Percentiles rank a stretch among this genome's conserved stretches.
phyloP scores from a whole-genome alignment of 2,113 vertebrate species.

The Bambusicola thoracicus region DNA sequence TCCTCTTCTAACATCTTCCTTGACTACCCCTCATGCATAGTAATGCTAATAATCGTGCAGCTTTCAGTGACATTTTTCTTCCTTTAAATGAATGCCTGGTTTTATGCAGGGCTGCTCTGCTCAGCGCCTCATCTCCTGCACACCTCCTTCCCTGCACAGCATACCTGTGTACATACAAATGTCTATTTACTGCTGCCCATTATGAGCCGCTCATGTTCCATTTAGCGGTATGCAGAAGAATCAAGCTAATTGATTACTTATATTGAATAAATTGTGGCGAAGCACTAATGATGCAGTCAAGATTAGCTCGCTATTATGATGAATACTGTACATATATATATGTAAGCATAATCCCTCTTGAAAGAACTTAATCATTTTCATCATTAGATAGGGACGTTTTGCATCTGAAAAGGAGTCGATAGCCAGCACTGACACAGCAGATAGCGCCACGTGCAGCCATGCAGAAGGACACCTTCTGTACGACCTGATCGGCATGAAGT shows the following conservation, averaged over 20 bases:
- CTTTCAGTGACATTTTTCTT: slow-evolving; percentile 59
- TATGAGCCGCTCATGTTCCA: slow-evolving; percentile 31
- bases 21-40: slow-evolving; percentile 59
- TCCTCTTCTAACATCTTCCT: slow-evolving; percentile 58
- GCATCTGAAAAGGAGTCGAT: slow-evolving; percentile 31
- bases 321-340: slow-evolving; percentile 24
- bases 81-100: slow-evolving; percentile 27
- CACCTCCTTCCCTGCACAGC: background rate
- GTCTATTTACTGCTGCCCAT: slow-evolving; percentile 40
- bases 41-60: slow-evolving; percentile 62
- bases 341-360: slow-evolving; percentile 14
- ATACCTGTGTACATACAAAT: slow-evolving; percentile 29
- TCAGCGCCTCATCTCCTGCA: slow-evolving; percentile 17
- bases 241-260: slow-evolving; percentile 52
- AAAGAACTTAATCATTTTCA: background rate
- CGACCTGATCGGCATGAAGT: slow-evolving; percentile 1
- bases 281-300: slow-evolving; percentile 11
- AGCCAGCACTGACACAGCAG: background rate
- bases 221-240: slow-evolving; percentile 36
- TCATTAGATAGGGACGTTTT: slow-evolving; percentile 16
- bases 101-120: slow-evolving; percentile 29
- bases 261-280: slow-evolving; percentile 16
- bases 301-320: background rate
- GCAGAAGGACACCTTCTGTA: slow-evolving; percentile 42
- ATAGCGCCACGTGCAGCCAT: slow-evolving; percentile 25